phyloP scores from a whole-genome alignment of 1,140 invertebrate genomes.

The Melanaphis sacchari region DNA sequence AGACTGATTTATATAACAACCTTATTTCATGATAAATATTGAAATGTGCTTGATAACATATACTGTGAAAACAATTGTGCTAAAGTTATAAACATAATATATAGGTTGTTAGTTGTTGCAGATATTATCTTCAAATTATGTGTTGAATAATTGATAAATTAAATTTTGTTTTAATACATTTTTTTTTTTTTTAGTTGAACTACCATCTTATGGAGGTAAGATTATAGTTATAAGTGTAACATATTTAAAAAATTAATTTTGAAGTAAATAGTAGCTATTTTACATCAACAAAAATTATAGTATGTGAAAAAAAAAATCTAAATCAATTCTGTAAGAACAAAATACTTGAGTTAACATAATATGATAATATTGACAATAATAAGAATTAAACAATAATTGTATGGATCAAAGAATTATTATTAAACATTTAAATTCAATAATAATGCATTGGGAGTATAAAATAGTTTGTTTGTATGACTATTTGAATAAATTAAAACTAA shows the following conservation, averaged over 20 bases:
- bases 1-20: not conserved
- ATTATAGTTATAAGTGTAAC: not conserved
- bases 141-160: not conserved
- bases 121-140: not conserved
- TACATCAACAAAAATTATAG: too few relatives aligned
- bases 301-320: too few relatives aligned
- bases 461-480: not conserved
- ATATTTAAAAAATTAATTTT: not conserved
- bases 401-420: not conserved
- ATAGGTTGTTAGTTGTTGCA: not conserved
- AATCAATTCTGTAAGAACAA: not conserved
- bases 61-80: not conserved
- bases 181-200: constrained; percentile 15
- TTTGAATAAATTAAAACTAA: not conserved
- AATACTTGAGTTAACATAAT: not conserved
- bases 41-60: not conserved
- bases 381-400: not conserved
- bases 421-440: not conserved
- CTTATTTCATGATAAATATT: not conserved
- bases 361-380: not conserved
- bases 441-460: not conserved
- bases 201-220: constrained; percentile 6
- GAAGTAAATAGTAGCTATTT: too few relatives aligned
- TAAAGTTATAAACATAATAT: not conserved
- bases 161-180: not conserved